Base-by-base conservation (phyloP, 2,797 vertebrate species). In the Aratinga solstitialis region DNA sequence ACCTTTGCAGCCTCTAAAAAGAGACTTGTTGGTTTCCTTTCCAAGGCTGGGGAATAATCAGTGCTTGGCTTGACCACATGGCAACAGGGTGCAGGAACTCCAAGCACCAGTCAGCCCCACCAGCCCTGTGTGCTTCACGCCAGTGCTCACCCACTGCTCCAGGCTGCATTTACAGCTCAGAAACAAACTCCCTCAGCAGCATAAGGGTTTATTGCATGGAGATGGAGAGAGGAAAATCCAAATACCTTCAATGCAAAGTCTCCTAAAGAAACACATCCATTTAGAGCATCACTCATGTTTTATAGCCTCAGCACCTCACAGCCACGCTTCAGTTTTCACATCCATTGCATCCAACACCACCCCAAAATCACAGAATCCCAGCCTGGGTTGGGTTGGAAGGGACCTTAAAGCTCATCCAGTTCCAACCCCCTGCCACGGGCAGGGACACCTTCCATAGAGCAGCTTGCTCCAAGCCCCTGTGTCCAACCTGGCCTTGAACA, bases 51-150 rank as follows among this genome's bases (percentile, higher is more conserved):
- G 47, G 32, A 83, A 42, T 53, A 32, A 32, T 22, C 54, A 73
- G 0, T 6, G 7, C 14, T 48, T 38, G 43, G 56, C 38, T 34
- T 43, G 50, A 48, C 6, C 22, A 23, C 0, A 0, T 1, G 22
- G 58, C 48, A 67, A 69, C 32, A 82, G 63, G 18, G 58, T 38
- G 34, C 2, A 58, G 73, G n/a, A 56, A n/a, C 77, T n/a, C 26
- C 3, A 45, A 27, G 40, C 15, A 30, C 13, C 24, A 61, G 58
- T n/a, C 72, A 69, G 36, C 24, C 18, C 81, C 4, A 0, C 13
- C 8, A 29, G 54, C 56, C 16, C 38, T 36, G 61, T 24, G 15
- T 34, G 74, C 30, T 78, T 54, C 0, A 0, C 69, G 43, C 32
- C 67, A 13, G 13, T 19, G 78, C 30, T 71, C 85, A 30, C 58